Percentiles rank a stretch among this genome's conserved stretches.
Evolutionary conservation across 2,113 vertebrate species (phyloP).

Genomic region (Ceyx melanurus): DNA sequence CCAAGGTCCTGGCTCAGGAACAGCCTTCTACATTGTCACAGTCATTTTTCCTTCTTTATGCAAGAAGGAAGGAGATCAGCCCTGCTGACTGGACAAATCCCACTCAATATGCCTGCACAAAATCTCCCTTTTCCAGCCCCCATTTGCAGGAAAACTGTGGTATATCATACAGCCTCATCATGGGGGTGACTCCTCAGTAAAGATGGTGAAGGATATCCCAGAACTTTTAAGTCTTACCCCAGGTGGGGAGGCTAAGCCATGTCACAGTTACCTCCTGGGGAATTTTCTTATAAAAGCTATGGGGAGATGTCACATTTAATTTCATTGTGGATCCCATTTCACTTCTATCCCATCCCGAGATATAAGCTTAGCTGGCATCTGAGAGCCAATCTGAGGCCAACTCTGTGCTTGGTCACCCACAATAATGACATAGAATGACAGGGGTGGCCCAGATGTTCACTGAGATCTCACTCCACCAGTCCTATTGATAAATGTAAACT

Average conservation of each 20-base stretch:
- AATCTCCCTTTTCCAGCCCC: background rate
- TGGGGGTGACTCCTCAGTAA: background rate
- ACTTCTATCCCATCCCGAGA: background rate
- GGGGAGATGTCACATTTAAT: background rate
- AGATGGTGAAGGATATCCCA: background rate
- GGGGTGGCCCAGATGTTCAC: background rate
- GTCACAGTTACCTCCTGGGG: background rate
- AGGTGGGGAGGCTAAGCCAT: background rate
- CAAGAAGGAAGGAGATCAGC: background rate
- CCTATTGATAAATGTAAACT: background rate
- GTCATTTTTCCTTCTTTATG: background rate
- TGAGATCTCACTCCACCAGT: background rate
- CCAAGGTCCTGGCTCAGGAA: constrained; percentile 1
- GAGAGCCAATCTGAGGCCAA: background rate
- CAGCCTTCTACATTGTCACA: background rate
- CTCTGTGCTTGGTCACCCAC: background rate
- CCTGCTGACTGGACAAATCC: background rate
- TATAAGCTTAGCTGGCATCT: background rate
- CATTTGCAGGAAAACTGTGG: background rate
- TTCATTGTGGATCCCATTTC: background rate
- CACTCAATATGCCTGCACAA: background rate
- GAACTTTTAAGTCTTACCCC: background rate
- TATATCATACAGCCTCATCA: background rate
- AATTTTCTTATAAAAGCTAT: background rate
- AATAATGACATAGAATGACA: background rate